Conservation (phyloP, 2,797 vertebrate species). For the Silurus lanzhouensis region DNA sequence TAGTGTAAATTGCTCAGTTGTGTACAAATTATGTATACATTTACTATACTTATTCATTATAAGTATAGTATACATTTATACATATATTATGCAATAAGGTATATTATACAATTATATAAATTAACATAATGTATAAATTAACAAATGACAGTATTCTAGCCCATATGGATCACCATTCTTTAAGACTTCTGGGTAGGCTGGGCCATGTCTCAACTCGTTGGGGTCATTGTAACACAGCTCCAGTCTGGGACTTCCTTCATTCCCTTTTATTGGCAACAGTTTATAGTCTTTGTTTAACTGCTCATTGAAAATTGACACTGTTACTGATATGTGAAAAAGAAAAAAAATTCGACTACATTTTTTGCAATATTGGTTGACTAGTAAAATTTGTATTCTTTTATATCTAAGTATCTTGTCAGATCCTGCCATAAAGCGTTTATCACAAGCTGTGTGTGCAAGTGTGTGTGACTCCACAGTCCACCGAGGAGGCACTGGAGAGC, state of each 20-base stretch:
- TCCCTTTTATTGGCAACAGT: background rate
- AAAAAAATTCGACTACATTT: background rate
- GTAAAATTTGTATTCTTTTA: background rate
- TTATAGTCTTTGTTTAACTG: background rate
- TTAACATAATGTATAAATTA: no score
- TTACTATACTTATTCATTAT: no score
- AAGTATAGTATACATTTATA: no score
- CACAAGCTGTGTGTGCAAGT: background rate
- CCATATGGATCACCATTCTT: no score
- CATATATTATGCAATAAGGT: no score
- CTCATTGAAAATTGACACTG: background rate
- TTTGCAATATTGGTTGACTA: background rate
- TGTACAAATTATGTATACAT: no score
- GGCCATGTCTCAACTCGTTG: no score
- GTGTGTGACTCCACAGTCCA: slow-evolving; percentile 12
- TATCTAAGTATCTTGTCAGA: background rate
- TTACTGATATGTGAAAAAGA: background rate
- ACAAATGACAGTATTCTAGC: no score
- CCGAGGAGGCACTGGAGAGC: background rate
- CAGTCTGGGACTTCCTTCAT: background rate
- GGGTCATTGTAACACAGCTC: no score
- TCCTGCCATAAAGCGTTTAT: background rate
- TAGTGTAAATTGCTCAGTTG: no score
- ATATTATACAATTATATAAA: no score
- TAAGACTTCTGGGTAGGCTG: no score